These are phyloP conservation scores for Uloborus diversus DNA, from an alignment of 1,140 invertebrate species.

Conservation along the genomic window DNA sequence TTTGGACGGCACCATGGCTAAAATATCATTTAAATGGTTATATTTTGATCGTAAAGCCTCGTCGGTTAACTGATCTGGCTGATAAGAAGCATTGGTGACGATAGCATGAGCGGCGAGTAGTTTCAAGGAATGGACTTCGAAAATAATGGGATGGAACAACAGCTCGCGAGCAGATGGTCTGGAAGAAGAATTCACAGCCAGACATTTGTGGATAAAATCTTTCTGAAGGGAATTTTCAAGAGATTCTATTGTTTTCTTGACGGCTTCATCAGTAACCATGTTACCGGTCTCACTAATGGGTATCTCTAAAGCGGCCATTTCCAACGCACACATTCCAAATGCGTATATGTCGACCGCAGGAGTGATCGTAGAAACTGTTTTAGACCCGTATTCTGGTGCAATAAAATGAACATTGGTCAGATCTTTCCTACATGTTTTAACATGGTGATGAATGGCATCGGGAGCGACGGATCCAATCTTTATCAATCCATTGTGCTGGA, in stretches of 20 bases:
- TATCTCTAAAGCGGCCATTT: constrained; percentile 96
- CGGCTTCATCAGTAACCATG: constrained; percentile 84
- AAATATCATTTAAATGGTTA: constrained; percentile 73
- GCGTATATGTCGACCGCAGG: constrained; percentile 97
- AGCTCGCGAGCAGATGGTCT: constrained; percentile 91
- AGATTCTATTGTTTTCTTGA: constrained; percentile 85
- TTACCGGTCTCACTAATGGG: constrained; percentile 82
- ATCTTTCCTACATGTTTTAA: constrained; percentile 81
- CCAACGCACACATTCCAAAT: constrained; percentile 98
- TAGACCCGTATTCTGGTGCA: constrained; percentile 90
- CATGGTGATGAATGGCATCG: constrained; percentile 97
- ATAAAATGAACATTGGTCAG: constrained; percentile 95
- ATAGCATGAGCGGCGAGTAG: constrained; percentile 37
- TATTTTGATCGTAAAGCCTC: constrained; percentile 80
- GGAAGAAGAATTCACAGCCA: constrained; percentile 81
- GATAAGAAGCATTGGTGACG: constrained; percentile 51
- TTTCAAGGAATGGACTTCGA: constrained; percentile 87
- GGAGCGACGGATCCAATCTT: constrained; percentile 98
- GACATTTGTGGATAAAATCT: constrained; percentile 74
- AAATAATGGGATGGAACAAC: constrained; percentile 94
- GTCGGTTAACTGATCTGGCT: constrained; percentile 87
- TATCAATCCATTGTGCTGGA: constrained; percentile 99
- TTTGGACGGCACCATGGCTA: constrained; percentile 78
- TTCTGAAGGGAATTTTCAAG: constrained; percentile 80
- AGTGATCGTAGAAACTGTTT: constrained; percentile 60